Percentiles rank a stretch among this genome's conserved stretches.
Evolutionary conservation across 2,797 vertebrate genomes (phyloP).

Genomic region (Cephalopachus bancanus): DNA sequence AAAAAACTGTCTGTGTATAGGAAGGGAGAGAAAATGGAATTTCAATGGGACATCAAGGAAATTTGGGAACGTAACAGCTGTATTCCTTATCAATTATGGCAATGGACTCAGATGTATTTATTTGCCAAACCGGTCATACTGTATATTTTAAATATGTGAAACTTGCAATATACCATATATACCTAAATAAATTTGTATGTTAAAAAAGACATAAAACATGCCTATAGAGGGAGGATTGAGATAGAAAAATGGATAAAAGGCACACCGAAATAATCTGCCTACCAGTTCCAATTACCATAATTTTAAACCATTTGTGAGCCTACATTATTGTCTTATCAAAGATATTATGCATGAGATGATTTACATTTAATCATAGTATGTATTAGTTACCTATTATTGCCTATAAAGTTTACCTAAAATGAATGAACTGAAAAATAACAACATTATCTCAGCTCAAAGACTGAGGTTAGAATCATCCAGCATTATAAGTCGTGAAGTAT

Average conservation of each 20-base stretch:
- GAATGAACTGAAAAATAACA: background rate
- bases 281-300: background rate
- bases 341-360: background rate
- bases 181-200: background rate
- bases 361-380: background rate
- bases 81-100: background rate
- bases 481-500: background rate
- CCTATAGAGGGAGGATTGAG: background rate
- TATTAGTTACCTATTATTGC: background rate
- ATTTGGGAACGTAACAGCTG: background rate
- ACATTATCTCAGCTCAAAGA: background rate
- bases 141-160: background rate
- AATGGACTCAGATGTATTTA: background rate
- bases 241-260: background rate
- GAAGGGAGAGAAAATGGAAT: background rate
- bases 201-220: background rate
- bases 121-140: background rate
- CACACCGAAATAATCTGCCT: background rate
- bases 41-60: background rate
- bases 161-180: background rate
- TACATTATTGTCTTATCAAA: background rate
- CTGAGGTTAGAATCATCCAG: background rate
- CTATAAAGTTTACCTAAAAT: background rate
- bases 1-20: background rate
- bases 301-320: background rate